Conservation (phyloP, 2,797 vertebrate genomes). For the Alcedo atthis region DNA sequence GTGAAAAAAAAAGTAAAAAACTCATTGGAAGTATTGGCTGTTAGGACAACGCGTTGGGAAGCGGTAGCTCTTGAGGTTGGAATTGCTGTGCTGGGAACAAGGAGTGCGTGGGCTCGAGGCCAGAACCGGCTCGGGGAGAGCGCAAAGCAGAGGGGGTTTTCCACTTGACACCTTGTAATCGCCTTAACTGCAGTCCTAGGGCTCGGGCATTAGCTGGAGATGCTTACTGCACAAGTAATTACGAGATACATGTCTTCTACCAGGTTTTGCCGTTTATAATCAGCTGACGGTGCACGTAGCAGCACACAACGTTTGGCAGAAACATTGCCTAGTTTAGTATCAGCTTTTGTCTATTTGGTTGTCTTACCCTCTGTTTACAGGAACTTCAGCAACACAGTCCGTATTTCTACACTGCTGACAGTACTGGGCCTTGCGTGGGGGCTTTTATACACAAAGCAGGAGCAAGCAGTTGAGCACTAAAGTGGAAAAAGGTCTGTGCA, state of each 20-base stretch:
- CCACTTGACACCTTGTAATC: background rate
- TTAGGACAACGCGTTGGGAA: background rate
- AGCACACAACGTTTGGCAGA: slow-evolving; percentile 11
- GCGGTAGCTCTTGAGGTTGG: background rate
- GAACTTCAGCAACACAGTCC: background rate
- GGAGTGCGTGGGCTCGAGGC: background rate
- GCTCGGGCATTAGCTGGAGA: background rate
- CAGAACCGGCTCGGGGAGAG: background rate
- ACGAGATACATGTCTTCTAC: background rate
- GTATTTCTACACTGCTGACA: background rate
- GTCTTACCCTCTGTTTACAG: background rate
- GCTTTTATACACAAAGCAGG: background rate
- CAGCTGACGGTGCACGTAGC: background rate
- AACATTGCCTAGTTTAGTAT: slow-evolving; percentile 65
- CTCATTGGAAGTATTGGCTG: background rate
- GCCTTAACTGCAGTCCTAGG: background rate
- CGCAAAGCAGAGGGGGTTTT: background rate
- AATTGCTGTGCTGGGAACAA: background rate
- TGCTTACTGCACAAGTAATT: background rate
- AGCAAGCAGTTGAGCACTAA: background rate
- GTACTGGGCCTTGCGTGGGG: background rate
- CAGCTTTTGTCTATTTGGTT: background rate
- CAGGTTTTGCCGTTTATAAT: slow-evolving; percentile 22
- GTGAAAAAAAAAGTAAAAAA: background rate
- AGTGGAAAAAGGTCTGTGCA: background rate